Evolutionary conservation across 2,113 vertebrate species (phyloP).

Genomic region (Anarhynchus alexandrinus): DNA sequence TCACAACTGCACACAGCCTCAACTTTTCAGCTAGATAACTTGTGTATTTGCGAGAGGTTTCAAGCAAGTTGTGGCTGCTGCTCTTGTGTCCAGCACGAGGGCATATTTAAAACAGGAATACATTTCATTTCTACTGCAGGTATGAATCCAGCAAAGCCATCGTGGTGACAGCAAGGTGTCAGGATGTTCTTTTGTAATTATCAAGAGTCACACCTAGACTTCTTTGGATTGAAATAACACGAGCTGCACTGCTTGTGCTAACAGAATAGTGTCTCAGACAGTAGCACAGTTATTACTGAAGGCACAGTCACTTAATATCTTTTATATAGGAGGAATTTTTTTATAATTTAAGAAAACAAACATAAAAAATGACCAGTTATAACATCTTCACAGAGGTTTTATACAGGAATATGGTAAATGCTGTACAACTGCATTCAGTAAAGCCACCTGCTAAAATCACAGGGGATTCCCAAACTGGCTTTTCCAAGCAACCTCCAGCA

Average conservation of each 20-base stretch:
- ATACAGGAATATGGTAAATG: neutral
- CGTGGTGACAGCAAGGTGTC: neutral
- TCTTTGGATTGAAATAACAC: neutral
- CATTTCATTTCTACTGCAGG: neutral
- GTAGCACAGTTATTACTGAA: neutral
- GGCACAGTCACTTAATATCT: neutral
- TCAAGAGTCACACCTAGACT: neutral
- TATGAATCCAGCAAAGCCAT: neutral
- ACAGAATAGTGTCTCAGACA: neutral
- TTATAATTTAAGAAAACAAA: neutral
- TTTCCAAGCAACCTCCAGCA: neutral
- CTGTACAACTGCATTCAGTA: accelerated
- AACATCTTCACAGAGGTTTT: neutral
- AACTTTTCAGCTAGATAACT: neutral
- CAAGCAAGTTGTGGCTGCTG: neutral
- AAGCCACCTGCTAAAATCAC: neutral
- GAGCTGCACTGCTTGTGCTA: neutral
- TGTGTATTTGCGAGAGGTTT: neutral
- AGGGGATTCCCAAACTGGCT: neutral
- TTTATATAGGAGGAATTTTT: neutral
- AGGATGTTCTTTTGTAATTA: neutral
- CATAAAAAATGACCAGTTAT: neutral
- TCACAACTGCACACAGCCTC: neutral
- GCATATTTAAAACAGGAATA: neutral
- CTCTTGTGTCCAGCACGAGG: neutral